A percentile compares a stretch with the other conserved stretches of the same genome.
Conservation (phyloP, 37 sponge, comb jelly and placozoan genomes). For the Halisarca cf. caerulea region DNA sequence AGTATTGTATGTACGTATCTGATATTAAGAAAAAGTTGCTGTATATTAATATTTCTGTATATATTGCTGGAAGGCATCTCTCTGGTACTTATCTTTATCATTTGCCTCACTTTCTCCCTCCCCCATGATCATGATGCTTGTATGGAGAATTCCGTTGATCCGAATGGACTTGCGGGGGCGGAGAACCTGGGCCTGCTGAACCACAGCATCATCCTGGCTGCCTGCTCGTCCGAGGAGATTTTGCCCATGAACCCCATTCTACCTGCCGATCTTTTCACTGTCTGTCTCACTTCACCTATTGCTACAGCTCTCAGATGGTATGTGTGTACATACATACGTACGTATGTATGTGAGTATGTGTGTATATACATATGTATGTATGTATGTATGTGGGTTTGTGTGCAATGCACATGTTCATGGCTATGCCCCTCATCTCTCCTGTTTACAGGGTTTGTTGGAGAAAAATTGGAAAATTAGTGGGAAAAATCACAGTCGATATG, state of each 20-base stretch:
- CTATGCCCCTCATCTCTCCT: not conserved
- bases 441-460: conserved; percentile 30
- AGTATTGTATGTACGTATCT: conserved; percentile 35
- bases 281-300: conserved; percentile 94
- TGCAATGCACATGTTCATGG: not conserved
- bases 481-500: conserved; percentile 52
- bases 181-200: conserved; percentile 36
- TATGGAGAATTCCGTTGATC: conserved; percentile 20
- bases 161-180: not conserved
- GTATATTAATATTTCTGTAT: not conserved
- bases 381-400: not conserved
- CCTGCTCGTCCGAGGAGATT: conserved; percentile 82
- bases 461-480: conserved; percentile 52
- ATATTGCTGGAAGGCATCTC: too few species aligned
- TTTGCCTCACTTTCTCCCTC: not conserved
- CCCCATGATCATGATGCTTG: conserved; percentile 16
- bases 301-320: conserved; percentile 74
- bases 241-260: conserved; percentile 94
- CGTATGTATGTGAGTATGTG: too few species aligned
- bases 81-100: not conserved
- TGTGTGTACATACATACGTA: not conserved
- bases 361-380: too few species aligned
- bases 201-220: conserved; percentile 84
- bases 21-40: not conserved
- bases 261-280: conserved; percentile 97